Percentiles rank a stretch among this genome's conserved stretches.
phyloP scores from a whole-genome alignment of 2,113 vertebrate genomes.

The Argyrosomus japonicus region DNA sequence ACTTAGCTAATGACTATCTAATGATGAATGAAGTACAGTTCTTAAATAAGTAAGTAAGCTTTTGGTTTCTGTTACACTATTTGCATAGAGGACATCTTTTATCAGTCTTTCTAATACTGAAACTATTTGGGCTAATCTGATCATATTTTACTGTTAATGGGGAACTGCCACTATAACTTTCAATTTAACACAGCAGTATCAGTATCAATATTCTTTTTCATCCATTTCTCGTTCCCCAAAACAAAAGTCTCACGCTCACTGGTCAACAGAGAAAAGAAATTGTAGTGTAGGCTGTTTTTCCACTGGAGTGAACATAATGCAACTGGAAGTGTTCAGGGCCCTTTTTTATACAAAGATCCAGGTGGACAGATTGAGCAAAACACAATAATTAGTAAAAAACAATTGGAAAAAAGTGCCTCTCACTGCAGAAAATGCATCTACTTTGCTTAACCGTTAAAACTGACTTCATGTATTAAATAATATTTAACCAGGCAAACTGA shows the following conservation, averaged over 20 bases:
- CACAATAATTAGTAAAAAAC: neutral
- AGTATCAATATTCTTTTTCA: neutral
- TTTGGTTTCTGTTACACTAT: constrained; percentile 9
- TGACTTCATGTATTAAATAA: constrained; percentile 18
- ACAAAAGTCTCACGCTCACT: neutral
- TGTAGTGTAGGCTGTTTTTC: neutral
- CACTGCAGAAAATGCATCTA: neutral
- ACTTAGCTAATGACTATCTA: neutral
- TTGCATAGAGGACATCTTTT: neutral
- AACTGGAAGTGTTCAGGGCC: neutral
- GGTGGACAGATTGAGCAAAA: neutral
- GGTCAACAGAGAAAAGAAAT: neutral
- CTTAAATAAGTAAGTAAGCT: neutral
- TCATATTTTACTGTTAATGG: neutral
- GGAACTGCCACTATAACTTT: neutral
- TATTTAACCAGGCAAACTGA: constrained; percentile 29
- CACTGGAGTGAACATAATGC: neutral
- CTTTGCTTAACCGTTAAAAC: neutral
- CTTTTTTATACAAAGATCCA: neutral
- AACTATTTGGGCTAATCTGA: neutral
- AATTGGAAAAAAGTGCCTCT: neutral
- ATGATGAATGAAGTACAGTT: neutral
- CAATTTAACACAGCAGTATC: neutral
- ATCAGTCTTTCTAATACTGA: neutral
- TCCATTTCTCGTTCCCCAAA: neutral